These are phyloP conservation scores for Diarsia rubi DNA, from an alignment of 2,888 invertebrate genomes.

Conservation along the genomic window DNA sequence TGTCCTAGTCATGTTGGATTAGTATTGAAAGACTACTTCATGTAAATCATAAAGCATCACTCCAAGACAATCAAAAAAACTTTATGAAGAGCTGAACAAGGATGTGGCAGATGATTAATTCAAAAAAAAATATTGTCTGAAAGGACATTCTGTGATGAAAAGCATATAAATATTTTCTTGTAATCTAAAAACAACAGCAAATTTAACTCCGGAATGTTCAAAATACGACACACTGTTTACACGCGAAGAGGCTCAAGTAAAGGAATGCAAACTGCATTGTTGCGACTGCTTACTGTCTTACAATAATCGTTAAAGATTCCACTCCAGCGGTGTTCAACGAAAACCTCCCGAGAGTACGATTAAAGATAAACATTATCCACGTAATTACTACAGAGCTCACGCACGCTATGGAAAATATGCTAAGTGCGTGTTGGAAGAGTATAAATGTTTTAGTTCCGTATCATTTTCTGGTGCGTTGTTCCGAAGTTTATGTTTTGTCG, in stretches of 20 bases:
- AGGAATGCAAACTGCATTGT: conserved; percentile 51
- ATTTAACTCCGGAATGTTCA: conserved; percentile 1
- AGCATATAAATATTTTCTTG: neutral
- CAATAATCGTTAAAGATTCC: conserved; percentile 59
- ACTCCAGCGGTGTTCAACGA: conserved; percentile 41
- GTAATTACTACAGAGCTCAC: conserved; percentile 60
- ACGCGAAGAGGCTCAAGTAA: conserved; percentile 36
- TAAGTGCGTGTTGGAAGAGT: conserved; percentile 38
- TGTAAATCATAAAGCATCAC: no score
- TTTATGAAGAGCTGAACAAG: neutral
- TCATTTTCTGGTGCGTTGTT: conserved; percentile 26
- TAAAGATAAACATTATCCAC: conserved; percentile 58
- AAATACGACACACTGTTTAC: neutral
- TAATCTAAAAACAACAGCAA: conserved; percentile 4
- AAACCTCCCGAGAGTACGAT: conserved; percentile 49
- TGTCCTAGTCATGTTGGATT: neutral
- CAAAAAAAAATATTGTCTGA: neutral
- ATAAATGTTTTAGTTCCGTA: conserved; percentile 53
- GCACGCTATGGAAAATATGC: conserved; percentile 55
- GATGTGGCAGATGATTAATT: neutral
- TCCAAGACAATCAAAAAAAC: neutral
- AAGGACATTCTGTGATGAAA: neutral
- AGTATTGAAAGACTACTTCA: neutral
- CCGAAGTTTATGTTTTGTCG: conserved; percentile 19
- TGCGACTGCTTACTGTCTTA: conserved; percentile 44